Conservation (phyloP, 2,113 vertebrate genomes). For the Sclerurus mexicanus region DNA sequence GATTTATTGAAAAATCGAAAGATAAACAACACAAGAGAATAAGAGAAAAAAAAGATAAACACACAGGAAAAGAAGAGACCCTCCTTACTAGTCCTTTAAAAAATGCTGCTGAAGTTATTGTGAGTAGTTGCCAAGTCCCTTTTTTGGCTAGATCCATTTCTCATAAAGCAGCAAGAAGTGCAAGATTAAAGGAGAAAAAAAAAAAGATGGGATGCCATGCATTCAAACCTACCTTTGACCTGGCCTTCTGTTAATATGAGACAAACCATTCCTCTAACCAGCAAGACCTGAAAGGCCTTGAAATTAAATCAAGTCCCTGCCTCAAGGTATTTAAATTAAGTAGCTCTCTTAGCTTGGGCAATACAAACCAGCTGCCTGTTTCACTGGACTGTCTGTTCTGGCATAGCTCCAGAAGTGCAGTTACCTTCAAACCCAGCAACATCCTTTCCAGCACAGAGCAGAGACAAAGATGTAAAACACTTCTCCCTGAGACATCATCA, state of each 20-base stretch:
- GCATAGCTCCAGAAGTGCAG: not conserved
- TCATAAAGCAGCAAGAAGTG: not conserved
- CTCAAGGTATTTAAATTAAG: not conserved
- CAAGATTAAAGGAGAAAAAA: not conserved
- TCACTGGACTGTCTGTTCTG: not conserved
- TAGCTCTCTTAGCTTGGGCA: not conserved
- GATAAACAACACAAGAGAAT: not conserved
- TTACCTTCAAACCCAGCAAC: not conserved
- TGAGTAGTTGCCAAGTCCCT: not conserved
- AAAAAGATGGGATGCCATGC: not conserved
- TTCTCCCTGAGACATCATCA: not conserved
- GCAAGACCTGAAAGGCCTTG: not conserved
- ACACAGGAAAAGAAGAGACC: not conserved
- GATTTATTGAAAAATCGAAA: not conserved
- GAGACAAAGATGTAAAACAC: not conserved
- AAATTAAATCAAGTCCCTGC: not conserved
- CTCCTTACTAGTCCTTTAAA: not conserved
- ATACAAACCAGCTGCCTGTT: not conserved
- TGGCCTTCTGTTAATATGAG: not conserved
- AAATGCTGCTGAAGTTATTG: not conserved
- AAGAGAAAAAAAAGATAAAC: not conserved
- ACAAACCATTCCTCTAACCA: not conserved
- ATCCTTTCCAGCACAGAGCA: not conserved
- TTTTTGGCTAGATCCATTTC: not conserved
- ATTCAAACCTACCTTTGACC: not conserved